These are phyloP conservation scores for Drosophila pallidifrons DNA, from an alignment of 1,140 invertebrate species.

Conservation along the genomic window DNA sequence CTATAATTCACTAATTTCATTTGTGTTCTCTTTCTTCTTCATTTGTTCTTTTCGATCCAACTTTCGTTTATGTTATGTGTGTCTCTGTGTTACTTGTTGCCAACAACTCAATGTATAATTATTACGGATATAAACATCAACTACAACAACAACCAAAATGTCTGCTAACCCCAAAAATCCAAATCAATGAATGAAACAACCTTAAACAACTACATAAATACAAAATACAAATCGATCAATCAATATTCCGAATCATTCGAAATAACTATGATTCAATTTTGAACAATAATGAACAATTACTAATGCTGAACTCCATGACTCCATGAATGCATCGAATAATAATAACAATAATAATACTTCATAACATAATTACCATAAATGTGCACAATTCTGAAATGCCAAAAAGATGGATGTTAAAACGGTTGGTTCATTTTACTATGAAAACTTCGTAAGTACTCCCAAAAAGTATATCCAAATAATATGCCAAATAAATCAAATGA, in stretches of 20 bases:
- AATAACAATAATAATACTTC: conserved; percentile 39
- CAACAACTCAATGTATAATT: conserved; percentile 23
- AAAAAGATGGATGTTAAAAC: conserved; percentile 95
- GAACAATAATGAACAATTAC: conserved; percentile 55
- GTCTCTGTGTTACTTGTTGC: conserved; percentile 50
- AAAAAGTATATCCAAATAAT: conserved; percentile 36
- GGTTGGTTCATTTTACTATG: conserved; percentile 96
- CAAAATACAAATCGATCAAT: conserved; percentile 42
- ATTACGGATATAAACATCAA: conserved; percentile 25
- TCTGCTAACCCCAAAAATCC: conserved; percentile 58
- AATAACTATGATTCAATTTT: conserved; percentile 35
- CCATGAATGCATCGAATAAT: conserved; percentile 50
- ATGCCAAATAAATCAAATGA: conserved; percentile 31
- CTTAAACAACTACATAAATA: conserved; percentile 11
- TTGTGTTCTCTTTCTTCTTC: conserved; percentile 74
- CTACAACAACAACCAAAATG: conserved; percentile 47
- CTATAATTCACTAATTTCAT: conserved; percentile 71
- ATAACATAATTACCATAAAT: conserved; percentile 50
- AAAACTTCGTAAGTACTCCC: conserved; percentile 94
- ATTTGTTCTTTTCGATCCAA: conserved; percentile 52
- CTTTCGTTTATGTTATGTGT: conserved; percentile 62
- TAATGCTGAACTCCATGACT: conserved; percentile 31
- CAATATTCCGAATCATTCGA: conserved; percentile 45
- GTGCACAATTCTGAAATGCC: conserved; percentile 46
- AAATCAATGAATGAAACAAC: conserved; percentile 32